A percentile compares a stretch with the other conserved stretches of the same genome.
Evolutionary conservation across 2,888 invertebrate genomes (phyloP).

Genomic region (Atrina japonica): DNA sequence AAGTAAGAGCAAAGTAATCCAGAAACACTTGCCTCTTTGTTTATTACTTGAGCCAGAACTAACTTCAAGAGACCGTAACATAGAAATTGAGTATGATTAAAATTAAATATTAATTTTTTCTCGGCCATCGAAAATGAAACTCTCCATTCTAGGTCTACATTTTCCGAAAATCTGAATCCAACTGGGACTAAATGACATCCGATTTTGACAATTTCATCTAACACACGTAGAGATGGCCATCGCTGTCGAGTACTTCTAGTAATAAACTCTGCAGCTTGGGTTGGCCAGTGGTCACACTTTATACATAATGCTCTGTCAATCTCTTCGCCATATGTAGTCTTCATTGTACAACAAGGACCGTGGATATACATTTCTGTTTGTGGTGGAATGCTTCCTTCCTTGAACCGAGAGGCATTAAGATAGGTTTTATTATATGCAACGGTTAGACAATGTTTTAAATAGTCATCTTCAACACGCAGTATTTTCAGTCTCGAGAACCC

Average conservation of each 20-base stretch:
- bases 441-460: too few species aligned
- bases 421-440: too few species aligned
- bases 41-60: slow-evolving; percentile 4
- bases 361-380: neutral
- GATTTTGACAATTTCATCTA: neutral
- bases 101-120: neutral
- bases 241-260: neutral
- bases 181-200: slow-evolving; percentile 17
- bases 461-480: too few species aligned
- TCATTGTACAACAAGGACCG: neutral
- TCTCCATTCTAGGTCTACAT: slow-evolving; percentile 7
- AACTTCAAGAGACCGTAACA: slow-evolving; percentile 7
- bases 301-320: neutral
- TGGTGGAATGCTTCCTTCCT: too few species aligned
- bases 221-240: slow-evolving; percentile 4
- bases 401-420: too few species aligned
- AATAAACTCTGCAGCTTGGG: neutral
- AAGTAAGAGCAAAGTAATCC: slow-evolving; percentile 5
- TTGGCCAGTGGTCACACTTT: slow-evolving; percentile 3
- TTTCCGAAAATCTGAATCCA: slow-evolving; percentile 5
- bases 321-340: neutral
- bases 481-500: too few species aligned
- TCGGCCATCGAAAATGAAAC: slow-evolving; percentile 4
- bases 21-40: neutral
- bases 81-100: slow-evolving; percentile 11